A percentile compares a stretch with the other conserved stretches of the same genome.
These are phyloP conservation scores for Manduca sexta DNA, from an alignment of 1,140 invertebrate genomes.

Conservation along the genomic window DNA sequence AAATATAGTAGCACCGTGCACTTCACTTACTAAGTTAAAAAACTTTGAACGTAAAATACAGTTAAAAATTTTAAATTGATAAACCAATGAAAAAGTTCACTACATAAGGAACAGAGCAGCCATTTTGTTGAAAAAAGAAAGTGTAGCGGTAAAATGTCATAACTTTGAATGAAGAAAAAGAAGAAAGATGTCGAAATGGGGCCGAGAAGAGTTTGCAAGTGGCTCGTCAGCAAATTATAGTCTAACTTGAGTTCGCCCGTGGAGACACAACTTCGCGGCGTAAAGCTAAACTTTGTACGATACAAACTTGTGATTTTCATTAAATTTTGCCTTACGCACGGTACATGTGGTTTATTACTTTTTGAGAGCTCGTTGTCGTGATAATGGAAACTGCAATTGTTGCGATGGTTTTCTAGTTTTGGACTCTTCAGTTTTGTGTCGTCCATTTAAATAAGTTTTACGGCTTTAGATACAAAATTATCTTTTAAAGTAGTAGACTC, in stretches of 20 bases:
- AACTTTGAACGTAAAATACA: no score
- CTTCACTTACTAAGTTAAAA: no score
- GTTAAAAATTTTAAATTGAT: background rate
- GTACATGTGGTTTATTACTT: background rate
- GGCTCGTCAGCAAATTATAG: conserved; percentile 60
- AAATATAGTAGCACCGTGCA: background rate
- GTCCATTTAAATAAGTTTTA: no score
- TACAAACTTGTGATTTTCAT: conserved; percentile 61
- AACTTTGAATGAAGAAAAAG: conserved; percentile 23
- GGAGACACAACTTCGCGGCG: conserved; percentile 39
- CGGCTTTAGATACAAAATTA: no score
- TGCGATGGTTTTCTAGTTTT: no score
- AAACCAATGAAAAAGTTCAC: background rate
- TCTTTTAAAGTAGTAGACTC: no score
- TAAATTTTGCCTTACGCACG: conserved; percentile 38
- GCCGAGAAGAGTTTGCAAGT: conserved; percentile 42
- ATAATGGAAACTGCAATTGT: no score
- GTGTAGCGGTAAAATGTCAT: conserved; percentile 11
- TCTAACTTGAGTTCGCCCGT: conserved; percentile 46
- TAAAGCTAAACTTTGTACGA: conserved; percentile 44
- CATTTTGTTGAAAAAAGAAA: background rate
- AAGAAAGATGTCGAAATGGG: conserved; percentile 35
- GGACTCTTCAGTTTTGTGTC: no score
- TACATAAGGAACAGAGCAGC: background rate
- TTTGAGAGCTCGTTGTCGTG: no score